These are phyloP conservation scores for Drosophila pandora DNA, from an alignment of 1,140 invertebrate species.

Conservation along the genomic window DNA sequence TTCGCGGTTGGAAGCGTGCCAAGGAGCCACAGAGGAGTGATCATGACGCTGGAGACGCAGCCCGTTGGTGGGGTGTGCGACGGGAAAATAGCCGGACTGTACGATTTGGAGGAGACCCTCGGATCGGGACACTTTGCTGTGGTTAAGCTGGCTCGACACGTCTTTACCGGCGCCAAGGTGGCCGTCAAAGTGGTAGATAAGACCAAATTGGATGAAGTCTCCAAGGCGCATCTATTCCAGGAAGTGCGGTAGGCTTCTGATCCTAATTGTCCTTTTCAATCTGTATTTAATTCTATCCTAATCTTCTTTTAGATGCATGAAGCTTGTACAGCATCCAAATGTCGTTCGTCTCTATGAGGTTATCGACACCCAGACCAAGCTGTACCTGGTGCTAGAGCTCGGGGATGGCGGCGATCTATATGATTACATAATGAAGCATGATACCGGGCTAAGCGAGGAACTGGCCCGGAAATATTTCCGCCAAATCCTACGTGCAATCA, in stretches of 20 bases:
- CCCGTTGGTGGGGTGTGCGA: conserved; percentile 86
- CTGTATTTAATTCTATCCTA: neutral
- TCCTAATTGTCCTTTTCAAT: neutral
- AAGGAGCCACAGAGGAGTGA: conserved; percentile 27
- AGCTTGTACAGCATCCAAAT: conserved; percentile 99
- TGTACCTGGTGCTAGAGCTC: conserved; percentile 97
- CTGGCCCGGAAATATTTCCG: conserved; percentile 96
- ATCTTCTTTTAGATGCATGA: conserved; percentile 92
- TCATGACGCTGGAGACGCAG: conserved; percentile 74
- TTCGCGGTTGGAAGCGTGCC: conserved; percentile 43
- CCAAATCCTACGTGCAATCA: conserved; percentile 98
- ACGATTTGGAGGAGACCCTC: conserved; percentile 97
- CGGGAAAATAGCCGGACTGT: conserved; percentile 97
- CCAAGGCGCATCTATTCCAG: conserved; percentile 98
- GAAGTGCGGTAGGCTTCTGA: conserved; percentile 87
- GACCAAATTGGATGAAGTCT: conserved; percentile 97
- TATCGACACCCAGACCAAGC: conserved; percentile 98
- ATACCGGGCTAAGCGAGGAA: conserved; percentile 90
- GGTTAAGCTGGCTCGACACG: conserved; percentile 98
- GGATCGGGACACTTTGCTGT: conserved; percentile 99
- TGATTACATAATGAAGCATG: conserved; percentile 99
- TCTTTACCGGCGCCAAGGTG: conserved; percentile 99
- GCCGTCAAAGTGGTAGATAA: conserved; percentile 99
- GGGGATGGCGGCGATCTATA: conserved; percentile 99
- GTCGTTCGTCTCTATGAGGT: conserved; percentile 99